Percentiles rank a stretch among this genome's conserved stretches.
Conservation (phyloP, 2,888 invertebrate genomes). For the Sinhomidia bicolor region DNA sequence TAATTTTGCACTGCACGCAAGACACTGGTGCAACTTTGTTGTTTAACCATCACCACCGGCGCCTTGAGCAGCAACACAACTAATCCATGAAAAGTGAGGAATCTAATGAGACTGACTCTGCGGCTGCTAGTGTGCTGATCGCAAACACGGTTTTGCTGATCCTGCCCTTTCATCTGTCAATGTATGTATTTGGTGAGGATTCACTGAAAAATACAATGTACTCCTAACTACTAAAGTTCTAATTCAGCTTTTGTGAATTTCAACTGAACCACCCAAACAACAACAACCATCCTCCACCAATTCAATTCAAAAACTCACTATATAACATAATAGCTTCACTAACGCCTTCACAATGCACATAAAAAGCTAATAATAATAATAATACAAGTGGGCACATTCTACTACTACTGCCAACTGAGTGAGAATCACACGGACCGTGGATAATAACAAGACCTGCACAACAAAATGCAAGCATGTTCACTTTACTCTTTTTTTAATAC, state of each 20-base stretch:
- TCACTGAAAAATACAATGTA: constrained; percentile 49
- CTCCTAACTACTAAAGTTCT: background rate
- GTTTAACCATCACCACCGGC: constrained; percentile 44
- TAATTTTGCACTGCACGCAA: too few relatives aligned
- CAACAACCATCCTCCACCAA: constrained; percentile 6
- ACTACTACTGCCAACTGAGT: background rate
- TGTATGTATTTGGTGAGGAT: constrained; percentile 35
- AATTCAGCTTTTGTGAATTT: constrained; percentile 23
- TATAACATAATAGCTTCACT: constrained; percentile 41
- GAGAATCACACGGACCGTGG: constrained; percentile 70
- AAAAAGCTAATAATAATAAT: constrained; percentile 20
- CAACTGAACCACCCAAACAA: constrained; percentile 47
- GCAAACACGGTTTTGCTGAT: background rate
- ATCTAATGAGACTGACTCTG: constrained; percentile 23
- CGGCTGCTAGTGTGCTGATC: background rate
- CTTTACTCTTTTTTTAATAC: constrained; percentile 53
- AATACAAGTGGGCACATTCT: constrained; percentile 39
- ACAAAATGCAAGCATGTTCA: constrained; percentile 68
- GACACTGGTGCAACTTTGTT: constrained; percentile 38
- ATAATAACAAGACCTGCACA: constrained; percentile 67
- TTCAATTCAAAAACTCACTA: constrained; percentile 19
- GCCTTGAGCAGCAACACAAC: constrained; percentile 36
- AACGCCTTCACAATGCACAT: constrained; percentile 36
- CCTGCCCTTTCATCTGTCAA: constrained; percentile 60
- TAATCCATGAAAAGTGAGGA: constrained; percentile 43